Conservation (phyloP, 2,113 vertebrate genomes). For the Turnix velox region DNA sequence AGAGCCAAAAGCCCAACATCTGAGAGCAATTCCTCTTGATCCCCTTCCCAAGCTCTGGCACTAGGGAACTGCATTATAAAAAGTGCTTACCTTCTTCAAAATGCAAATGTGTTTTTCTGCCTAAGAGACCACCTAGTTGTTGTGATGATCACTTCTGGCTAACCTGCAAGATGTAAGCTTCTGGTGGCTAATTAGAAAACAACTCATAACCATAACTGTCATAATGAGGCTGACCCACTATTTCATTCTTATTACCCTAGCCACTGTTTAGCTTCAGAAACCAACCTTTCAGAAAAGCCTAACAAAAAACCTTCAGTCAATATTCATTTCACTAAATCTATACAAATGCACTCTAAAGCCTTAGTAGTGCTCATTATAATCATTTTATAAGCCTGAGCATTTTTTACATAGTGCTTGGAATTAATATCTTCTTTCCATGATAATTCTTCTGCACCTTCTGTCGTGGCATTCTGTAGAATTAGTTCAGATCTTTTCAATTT, state of each 20-base stretch:
- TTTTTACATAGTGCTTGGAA: conserved; percentile 29
- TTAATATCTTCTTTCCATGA: conserved; percentile 36
- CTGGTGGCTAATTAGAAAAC: conserved; percentile 76
- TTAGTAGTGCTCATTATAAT: background rate
- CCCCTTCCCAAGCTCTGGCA: background rate
- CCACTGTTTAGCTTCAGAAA: conserved; percentile 57
- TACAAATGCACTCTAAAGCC: conserved; percentile 20
- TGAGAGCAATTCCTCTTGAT: background rate
- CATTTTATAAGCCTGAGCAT: conserved; percentile 23
- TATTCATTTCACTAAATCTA: conserved; percentile 16
- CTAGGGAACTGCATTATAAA: background rate
- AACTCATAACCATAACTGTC: conserved; percentile 60
- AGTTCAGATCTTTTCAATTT: conserved; percentile 57
- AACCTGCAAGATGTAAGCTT: conserved; percentile 66
- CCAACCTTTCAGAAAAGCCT: conserved; percentile 5
- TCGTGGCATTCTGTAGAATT: conserved; percentile 22
- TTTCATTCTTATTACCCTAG: conserved; percentile 63
- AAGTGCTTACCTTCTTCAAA: conserved; percentile 10
- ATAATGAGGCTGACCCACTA: conserved; percentile 60
- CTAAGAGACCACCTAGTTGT: background rate
- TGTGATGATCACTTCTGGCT: background rate
- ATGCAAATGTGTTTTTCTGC: conserved; percentile 14
- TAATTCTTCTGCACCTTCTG: conserved; percentile 40
- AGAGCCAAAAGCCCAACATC: background rate
- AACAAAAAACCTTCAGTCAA: background rate